phyloP scores from a whole-genome alignment of 2,797 vertebrate species.

The Fistularia tabacaria region DNA sequence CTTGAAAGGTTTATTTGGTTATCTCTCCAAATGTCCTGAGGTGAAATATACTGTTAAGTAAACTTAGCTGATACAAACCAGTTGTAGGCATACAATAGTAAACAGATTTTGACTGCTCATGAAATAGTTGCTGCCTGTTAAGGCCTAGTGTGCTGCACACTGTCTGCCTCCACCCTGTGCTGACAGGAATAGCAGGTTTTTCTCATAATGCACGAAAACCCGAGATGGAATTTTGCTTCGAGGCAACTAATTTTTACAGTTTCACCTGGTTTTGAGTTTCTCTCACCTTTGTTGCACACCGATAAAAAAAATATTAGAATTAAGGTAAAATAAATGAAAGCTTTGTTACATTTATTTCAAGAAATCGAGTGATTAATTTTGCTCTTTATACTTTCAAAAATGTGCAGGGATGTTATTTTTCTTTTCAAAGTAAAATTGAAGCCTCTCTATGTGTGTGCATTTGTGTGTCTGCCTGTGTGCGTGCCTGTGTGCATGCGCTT shows the following conservation, averaged over 20 bases:
- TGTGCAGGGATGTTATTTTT: too few species aligned
- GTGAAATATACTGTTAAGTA: constrained; percentile 74
- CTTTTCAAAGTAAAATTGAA: too few species aligned
- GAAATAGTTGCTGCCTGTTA: constrained; percentile 48
- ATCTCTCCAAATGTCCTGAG: constrained; percentile 69
- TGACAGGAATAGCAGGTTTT: constrained; percentile 40
- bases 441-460: constrained; percentile 10
- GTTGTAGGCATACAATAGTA: constrained; percentile 69
- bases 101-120: constrained; percentile 63
- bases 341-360: constrained; percentile 2
- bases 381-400: too few species aligned
- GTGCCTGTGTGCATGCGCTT: constrained; percentile 36
- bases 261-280: constrained; percentile 22
- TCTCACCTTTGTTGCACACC: too few species aligned
- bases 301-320: too few species aligned
- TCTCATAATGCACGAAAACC: constrained; percentile 31
- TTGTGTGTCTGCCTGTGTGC: constrained; percentile 13
- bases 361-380: neutral
- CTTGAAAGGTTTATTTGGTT: constrained; percentile 76
- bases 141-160: constrained; percentile 35
- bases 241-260: constrained; percentile 19
- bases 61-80: constrained; percentile 75
- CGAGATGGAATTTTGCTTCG: constrained; percentile 14
- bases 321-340: neutral
- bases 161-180: constrained; percentile 37